Conservation (phyloP, 53 echinoderm and acorn worm species). For the Astropecten irregularis region DNA sequence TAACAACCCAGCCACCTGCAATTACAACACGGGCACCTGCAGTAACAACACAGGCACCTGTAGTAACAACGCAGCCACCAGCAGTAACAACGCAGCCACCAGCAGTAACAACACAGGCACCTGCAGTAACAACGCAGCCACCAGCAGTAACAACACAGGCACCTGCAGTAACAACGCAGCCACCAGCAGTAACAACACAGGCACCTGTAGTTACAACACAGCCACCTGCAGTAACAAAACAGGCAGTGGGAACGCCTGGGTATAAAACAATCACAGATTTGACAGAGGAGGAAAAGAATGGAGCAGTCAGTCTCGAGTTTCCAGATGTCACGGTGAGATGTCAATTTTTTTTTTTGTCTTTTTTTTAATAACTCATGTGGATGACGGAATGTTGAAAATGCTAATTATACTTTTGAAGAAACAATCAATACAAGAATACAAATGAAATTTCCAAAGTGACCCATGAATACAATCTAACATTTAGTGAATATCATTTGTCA, state of each 20-base stretch:
- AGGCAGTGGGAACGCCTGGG: not conserved
- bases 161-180: not conserved
- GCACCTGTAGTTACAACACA: not conserved
- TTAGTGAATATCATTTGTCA: no score
- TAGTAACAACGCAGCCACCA: not conserved
- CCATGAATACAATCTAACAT: no score
- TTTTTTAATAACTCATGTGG: no score
- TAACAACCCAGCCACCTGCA: not conserved
- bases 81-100: not conserved
- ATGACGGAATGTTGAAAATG: no score
- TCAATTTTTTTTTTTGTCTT: no score
- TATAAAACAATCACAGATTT: not conserved
- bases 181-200: not conserved
- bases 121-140: not conserved
- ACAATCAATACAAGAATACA: no score
- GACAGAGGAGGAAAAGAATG: conserved; percentile 11
- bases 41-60: not conserved
- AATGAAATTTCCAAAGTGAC: no score
- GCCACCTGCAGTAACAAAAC: not conserved
- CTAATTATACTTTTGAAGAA: no score
- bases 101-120: not conserved
- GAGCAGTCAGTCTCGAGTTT: not conserved
- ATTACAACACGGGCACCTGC: not conserved
- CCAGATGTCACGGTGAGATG: conserved; percentile 1
- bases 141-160: not conserved